phyloP scores from a whole-genome alignment of 2,888 invertebrate genomes.

The Shargacucullia verbasci region DNA sequence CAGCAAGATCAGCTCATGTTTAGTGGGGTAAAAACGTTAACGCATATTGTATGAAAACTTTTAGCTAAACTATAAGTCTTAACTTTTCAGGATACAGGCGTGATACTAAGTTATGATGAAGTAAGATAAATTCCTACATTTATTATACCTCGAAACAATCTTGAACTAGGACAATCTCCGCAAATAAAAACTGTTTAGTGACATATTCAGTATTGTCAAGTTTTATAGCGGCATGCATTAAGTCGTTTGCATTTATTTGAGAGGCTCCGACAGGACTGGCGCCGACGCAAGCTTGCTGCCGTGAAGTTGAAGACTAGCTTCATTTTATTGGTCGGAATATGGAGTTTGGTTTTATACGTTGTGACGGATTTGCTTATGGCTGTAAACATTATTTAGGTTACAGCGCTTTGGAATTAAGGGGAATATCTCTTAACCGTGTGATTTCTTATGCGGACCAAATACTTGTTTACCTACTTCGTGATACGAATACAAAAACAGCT shows the following conservation, averaged over 20 bases:
- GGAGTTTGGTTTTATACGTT: slow-evolving; percentile 33
- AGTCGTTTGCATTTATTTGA: slow-evolving; percentile 57
- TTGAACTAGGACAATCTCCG: slow-evolving; percentile 35
- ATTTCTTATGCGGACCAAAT: no score
- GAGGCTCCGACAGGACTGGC: slow-evolving; percentile 56
- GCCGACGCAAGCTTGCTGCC: slow-evolving; percentile 39
- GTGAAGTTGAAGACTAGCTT: slow-evolving; percentile 40
- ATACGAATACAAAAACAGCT: no score
- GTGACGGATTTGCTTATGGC: slow-evolving; percentile 17
- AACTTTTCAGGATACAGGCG: no score
- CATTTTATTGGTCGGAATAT: slow-evolving; percentile 18
- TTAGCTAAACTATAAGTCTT: no score
- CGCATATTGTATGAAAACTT: no score
- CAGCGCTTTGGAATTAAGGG: neutral
- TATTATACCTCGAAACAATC: neutral
- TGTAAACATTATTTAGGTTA: slow-evolving; percentile 27
- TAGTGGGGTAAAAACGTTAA: no score
- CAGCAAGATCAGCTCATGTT: no score
- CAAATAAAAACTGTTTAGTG: slow-evolving; percentile 51
- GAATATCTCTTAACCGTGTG: no score
- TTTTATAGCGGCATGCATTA: slow-evolving; percentile 51
- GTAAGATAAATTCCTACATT: neutral
- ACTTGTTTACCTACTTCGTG: no score
- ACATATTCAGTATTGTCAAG: slow-evolving; percentile 45
- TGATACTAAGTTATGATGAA: no score